Base-by-base conservation (phyloP, 1,140 invertebrate species). In the Venturia canescens region DNA sequence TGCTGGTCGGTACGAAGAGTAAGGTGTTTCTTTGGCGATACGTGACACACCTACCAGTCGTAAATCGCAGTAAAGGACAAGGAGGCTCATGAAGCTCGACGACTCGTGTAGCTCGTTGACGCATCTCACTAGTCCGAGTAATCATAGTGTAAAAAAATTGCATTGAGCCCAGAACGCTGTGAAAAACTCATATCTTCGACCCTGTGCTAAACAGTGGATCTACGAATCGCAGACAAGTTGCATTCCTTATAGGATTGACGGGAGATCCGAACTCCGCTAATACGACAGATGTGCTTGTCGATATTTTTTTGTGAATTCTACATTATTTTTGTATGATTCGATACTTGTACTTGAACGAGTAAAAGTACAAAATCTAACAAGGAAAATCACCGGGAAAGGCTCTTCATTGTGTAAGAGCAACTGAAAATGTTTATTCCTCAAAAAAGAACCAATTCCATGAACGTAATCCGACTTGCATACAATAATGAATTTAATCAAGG, bases 21-120 rank as follows among this genome's bases (percentile, higher is more conserved):
- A 80, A 86, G 83, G 83, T 83, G 83, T 84, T 82, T 85, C 79
- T 82, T 84, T 66, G 82, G 66, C 38, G 79, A 81, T 86, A 86
- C 84, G 85, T 83, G 85, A 84, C 85, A 80, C 79, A 85, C 78
- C 81, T 85, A 78, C 67, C 78, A 79, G 67, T 69, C 74, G 77
- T 67, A 81, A 16, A 69, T 83, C 38, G 38, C 57, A 80, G 70
- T 70, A 66, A 50, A 70, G 57, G 75, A 63, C 3, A 83, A 83
- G 82, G 78, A 57, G 60, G 38, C 27, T 75, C 60, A 9, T 44
- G 38, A 44, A 44, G 38, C 38, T 13, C 11, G 60, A 23, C 27
- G 3, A 26, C n/a, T 63, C 2, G 60, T 57, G 60, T 26, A 63
- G 1, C 44, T 77, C 44, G 75, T 57, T 67, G 48, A 72, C 38